These are phyloP conservation scores for Emydura subglobosa DNA, from an alignment of 2,113 vertebrate species.

Conservation along the genomic window DNA sequence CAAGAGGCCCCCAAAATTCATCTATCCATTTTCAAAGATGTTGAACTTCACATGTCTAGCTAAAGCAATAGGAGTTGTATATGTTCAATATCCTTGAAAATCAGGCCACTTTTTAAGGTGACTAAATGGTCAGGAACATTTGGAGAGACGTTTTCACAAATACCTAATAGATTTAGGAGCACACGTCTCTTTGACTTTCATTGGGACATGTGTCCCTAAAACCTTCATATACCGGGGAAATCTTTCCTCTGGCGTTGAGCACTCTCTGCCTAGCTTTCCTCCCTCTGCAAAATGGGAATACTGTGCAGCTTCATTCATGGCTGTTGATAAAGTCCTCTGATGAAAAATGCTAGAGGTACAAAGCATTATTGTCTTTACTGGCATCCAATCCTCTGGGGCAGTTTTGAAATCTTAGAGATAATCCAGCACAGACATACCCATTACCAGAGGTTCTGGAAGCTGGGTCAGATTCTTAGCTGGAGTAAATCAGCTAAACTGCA, in stretches of 20 bases:
- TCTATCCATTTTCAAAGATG: background rate
- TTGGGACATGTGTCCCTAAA: background rate
- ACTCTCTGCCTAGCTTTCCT: background rate
- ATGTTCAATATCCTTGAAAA: background rate
- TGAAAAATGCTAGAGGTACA: slow-evolving; percentile 1
- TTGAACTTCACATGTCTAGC: background rate
- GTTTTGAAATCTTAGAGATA: background rate
- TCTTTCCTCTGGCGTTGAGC: background rate
- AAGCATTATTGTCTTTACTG: background rate
- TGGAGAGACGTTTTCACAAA: background rate
- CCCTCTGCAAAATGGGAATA: background rate
- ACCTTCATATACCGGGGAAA: background rate
- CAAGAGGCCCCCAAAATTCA: background rate
- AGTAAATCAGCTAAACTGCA: background rate
- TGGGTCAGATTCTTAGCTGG: background rate
- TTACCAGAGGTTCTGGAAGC: background rate
- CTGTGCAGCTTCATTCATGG: accelerated
- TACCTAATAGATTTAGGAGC: background rate
- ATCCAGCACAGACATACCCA: background rate
- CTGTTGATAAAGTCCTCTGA: background rate
- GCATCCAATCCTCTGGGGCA: background rate
- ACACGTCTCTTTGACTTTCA: background rate
- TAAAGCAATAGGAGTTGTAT: background rate
- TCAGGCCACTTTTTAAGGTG: background rate
- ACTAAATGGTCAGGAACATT: background rate